Base-by-base conservation (phyloP, 2,888 invertebrate genomes). In the Dynastes grantii region DNA sequence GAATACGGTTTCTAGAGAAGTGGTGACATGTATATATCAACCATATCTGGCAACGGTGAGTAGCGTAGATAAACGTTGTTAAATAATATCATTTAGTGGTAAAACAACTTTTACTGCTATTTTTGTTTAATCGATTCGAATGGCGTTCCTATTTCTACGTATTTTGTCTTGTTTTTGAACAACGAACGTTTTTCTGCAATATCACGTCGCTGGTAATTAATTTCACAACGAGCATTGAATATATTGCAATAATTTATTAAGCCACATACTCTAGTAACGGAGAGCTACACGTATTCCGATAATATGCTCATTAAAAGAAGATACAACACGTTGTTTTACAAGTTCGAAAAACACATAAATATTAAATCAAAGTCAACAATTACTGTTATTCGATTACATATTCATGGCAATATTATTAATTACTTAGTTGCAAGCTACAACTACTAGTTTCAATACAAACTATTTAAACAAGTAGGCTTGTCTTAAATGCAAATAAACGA, bases 1-100 rank as follows among this genome's bases (percentile, higher is more conserved):
- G 79, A 82, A 82, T 81, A 79, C 81, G 73, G 71, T 81, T 81
- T 81, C 49, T 70, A 68, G 45, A 68, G 45, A 68, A 70, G 55
- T 67, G 71, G 51, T 64, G 78, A 78, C 76, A 78, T 76, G 64
- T 77, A 79, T 79, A 77, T 79, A 79, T 79, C 73, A 79, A 71
- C 76, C 71, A 75, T 75, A 75, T 61, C 61, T 61, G 61, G 61
- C 13, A 58, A 73, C 16, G 16, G 8, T 45, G 22, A 55, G 45
- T 53, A 51, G 68, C 51, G 51, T 51, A 68, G 53, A 70, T 29
- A 53, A 71, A 71, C 27, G 22, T 27, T 22, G 63, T 40, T 75
- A 75, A 75, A 75, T 75, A 75, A 75, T 75, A 75, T 40, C 73
- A 45, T 75, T 75, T 75, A 75, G 73, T 75, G 61, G 73, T 75